These are phyloP conservation scores for Chaetodon auriga DNA, from an alignment of 2,113 vertebrate genomes.

Conservation along the genomic window DNA sequence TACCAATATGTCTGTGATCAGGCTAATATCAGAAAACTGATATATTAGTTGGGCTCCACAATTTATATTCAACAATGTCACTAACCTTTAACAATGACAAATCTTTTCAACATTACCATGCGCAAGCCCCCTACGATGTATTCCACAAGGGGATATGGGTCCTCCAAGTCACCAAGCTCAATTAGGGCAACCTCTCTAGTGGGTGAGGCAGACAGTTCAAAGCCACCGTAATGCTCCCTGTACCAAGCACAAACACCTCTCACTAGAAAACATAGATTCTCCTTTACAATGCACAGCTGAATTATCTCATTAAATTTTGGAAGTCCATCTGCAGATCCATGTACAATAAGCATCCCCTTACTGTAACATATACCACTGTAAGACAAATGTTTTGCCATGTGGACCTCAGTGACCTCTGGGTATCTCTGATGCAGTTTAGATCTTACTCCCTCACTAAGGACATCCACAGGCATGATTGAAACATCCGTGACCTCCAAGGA, in stretches of 20 bases:
- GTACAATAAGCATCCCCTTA: too few relatives aligned
- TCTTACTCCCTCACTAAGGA: neutral
- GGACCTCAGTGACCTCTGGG: neutral
- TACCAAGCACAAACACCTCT: constrained; percentile 40
- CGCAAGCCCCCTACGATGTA: constrained; percentile 38
- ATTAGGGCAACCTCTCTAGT: constrained; percentile 55
- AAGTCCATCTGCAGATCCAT: constrained; percentile 43
- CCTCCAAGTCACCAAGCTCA: constrained; percentile 51
- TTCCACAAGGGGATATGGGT: constrained; percentile 49
- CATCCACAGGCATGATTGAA: neutral
- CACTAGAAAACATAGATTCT: neutral
- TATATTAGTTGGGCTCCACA: neutral
- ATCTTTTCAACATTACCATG: constrained; percentile 35
- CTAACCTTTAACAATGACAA: constrained; percentile 12
- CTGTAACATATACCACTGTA: neutral
- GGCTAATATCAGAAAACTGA: too few relatives aligned
- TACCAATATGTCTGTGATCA: too few relatives aligned
- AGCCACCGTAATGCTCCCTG: constrained; percentile 50
- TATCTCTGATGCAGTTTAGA: neutral
- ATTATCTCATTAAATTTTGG: neutral
- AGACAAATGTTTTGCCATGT: neutral
- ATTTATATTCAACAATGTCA: neutral
- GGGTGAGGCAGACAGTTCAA: constrained; percentile 33
- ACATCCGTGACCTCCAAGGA: neutral
- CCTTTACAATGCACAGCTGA: too few relatives aligned